Evolutionary conservation across 2,888 invertebrate species (phyloP), one percentile per base, ranked within the genome.

Genomic region (Nudaria mundana): DNA sequence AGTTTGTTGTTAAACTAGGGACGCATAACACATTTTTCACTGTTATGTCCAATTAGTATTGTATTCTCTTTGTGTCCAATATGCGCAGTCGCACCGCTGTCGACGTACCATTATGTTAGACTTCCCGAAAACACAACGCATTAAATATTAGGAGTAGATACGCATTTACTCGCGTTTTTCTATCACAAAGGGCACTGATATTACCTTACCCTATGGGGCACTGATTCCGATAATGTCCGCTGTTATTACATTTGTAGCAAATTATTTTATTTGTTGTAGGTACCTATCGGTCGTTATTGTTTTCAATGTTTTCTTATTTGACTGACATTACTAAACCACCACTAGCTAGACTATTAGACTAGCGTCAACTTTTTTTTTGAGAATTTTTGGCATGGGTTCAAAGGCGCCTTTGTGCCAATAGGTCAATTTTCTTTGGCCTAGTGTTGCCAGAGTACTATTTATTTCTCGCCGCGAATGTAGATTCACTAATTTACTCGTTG

Each of bases 41-140:
- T 11, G 11, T n/a, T 10, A 24, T 11, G 11, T 10, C 2, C 24
- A 3, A 24, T 11, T 4, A 11, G 5, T n/a, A 24, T 1, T 2
- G 8, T 24, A 11, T n/a, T 24, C 11, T 11, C n/a, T 24, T 24
- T 3, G 24, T 11, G 8, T 10, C 24, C 2, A 24, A n/a, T 1
- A 24, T 10, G n/a, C 11, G n/a, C 11, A 11, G 24, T 10, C 23
- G 33, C 24, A 2, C 33, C 15, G 0, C 11, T 14, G 3, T 33
- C 33, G 1, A 33, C 6, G 3, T 33, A 33, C 33, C 24, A 33
- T 16, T 33, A 24, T 33, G 13, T 15, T 33, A 6, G 11, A 33
- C 10, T 33, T 15, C 16, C 33, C 24, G n/a, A n/a, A n/a, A n/a
- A n/a, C n/a, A n/a, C n/a, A n/a, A 16, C 22, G 24, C 8, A 33